phyloP scores from a whole-genome alignment of 2,888 invertebrate genomes.

The Galeopsomyia nigrocyanea region DNA sequence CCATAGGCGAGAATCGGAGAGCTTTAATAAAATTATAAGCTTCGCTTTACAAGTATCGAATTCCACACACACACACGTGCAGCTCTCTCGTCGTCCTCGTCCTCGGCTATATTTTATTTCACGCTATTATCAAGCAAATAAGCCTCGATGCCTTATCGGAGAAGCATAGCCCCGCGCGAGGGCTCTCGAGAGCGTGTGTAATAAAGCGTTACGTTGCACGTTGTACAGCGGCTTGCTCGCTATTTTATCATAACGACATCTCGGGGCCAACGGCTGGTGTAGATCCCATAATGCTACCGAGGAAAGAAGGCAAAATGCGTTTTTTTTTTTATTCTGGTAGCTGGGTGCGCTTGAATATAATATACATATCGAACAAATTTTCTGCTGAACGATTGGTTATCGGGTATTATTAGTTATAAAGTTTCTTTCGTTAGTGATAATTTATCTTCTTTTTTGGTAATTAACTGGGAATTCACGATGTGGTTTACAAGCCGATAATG shows the following conservation, averaged over 20 bases:
- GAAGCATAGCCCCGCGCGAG: neutral
- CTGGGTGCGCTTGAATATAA: too few species aligned
- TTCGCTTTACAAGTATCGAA: conserved; percentile 11
- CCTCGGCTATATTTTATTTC: conserved; percentile 29
- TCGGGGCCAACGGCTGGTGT: neutral
- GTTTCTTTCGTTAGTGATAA: too few species aligned
- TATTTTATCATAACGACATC: conserved; percentile 29
- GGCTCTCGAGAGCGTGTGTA: neutral
- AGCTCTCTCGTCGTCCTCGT: neutral
- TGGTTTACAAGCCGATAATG: too few species aligned
- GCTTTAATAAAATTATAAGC: conserved; percentile 39
- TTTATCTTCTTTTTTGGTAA: too few species aligned
- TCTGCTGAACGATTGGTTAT: conserved; percentile 8
- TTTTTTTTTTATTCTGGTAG: too few species aligned
- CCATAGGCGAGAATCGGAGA: conserved; percentile 18
- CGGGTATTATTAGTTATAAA: too few species aligned
- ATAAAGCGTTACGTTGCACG: conserved; percentile 34
- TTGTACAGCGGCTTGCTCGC: neutral
- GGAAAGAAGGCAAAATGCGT: conserved; percentile 19
- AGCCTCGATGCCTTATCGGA: conserved; percentile 36
- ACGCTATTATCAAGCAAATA: conserved; percentile 38
- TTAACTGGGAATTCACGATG: too few species aligned
- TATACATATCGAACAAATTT: neutral
- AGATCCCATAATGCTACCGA: conserved; percentile 20
- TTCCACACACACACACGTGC: neutral